Evolutionary conservation across 2,797 vertebrate species (phyloP).

Genomic region (Chiroxiphia lanceolata): DNA sequence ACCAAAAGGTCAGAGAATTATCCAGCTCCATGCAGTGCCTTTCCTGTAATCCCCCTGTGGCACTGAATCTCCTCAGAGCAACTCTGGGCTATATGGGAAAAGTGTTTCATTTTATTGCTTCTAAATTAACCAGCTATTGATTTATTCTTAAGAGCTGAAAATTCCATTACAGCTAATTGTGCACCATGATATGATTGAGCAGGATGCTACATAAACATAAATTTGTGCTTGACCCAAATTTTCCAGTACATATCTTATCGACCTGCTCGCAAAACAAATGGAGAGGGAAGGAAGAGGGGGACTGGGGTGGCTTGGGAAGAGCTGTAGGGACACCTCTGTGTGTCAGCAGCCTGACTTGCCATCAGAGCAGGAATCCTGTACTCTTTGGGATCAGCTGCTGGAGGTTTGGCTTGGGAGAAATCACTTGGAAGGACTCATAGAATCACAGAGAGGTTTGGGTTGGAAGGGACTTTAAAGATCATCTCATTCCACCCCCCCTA

Average conservation of each 20-base stretch:
- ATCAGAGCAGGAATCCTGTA: background rate
- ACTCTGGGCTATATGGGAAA: background rate
- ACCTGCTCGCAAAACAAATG: background rate
- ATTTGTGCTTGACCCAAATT: conserved; percentile 14
- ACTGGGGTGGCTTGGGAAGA: background rate
- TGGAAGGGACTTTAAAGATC: background rate
- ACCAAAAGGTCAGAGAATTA: background rate
- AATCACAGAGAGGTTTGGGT: background rate
- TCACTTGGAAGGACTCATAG: background rate
- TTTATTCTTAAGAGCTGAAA: conserved; percentile 35
- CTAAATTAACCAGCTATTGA: conserved; percentile 41
- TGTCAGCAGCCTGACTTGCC: background rate
- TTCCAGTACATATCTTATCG: background rate
- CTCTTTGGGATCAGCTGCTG: background rate
- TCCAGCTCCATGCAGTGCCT: background rate
- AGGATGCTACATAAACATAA: background rate
- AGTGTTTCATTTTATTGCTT: conserved; percentile 18
- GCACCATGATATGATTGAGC: background rate
- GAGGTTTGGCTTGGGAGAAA: background rate
- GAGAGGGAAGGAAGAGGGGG: background rate
- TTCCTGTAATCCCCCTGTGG: background rate
- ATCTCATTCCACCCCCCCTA: background rate
- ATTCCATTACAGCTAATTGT: conserved; percentile 36
- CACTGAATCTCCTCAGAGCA: background rate
- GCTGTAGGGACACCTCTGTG: background rate